phyloP scores from a whole-genome alignment of 2,888 invertebrate species.

The Patella depressa region DNA sequence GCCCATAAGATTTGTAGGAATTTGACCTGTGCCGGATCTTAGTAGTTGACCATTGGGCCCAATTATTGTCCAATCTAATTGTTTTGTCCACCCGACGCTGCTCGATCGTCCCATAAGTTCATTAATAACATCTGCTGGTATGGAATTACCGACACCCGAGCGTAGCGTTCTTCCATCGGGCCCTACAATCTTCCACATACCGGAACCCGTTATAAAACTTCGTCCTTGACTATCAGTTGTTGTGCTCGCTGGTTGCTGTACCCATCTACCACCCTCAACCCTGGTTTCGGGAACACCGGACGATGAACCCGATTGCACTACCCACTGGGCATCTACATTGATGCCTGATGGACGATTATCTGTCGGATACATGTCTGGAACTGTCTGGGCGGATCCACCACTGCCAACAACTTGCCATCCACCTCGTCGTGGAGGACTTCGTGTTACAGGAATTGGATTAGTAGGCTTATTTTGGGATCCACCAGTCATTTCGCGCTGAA shows the following conservation, averaged over 20 bases:
- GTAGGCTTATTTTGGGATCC: background rate
- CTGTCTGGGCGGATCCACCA: background rate
- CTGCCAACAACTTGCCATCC: background rate
- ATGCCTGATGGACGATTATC: background rate
- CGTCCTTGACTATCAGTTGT: background rate
- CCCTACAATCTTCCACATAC: background rate
- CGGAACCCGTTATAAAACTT: background rate
- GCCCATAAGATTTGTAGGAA: constrained; percentile 31
- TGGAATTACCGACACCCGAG: background rate
- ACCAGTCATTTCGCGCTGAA: background rate
- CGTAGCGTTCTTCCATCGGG: background rate
- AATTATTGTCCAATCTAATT: constrained; percentile 34
- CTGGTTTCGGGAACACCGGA: background rate
- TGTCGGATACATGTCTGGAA: no score
- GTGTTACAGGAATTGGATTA: background rate
- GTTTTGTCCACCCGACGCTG: constrained; percentile 18
- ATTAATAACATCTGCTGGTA: background rate
- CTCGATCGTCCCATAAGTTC: background rate
- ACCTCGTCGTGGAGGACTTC: background rate
- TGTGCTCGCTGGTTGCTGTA: background rate
- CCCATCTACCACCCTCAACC: constrained; percentile 1
- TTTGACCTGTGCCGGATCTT: constrained; percentile 28
- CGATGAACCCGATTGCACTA: background rate
- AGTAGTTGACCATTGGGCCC: constrained; percentile 28
- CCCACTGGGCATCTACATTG: constrained; percentile 1